These are phyloP conservation scores for Plotosus lineatus DNA, from an alignment of 2,113 vertebrate species.

Conservation along the genomic window DNA sequence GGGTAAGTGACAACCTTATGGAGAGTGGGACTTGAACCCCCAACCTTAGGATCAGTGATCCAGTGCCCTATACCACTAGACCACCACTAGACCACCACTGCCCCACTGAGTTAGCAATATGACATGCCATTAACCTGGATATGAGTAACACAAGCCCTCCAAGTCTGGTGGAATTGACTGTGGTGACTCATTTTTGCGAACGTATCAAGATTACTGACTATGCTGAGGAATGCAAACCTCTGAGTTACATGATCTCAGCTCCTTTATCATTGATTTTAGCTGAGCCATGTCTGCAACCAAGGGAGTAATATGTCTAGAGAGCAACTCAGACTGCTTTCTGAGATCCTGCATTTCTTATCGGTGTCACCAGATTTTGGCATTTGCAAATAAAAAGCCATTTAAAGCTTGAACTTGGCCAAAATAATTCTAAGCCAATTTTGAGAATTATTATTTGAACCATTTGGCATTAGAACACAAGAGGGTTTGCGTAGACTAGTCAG, in stretches of 20 bases:
- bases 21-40: too few species aligned
- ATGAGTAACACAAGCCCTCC: background rate
- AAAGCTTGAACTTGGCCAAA: background rate
- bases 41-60: too few species aligned
- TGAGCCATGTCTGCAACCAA: background rate
- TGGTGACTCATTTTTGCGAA: background rate
- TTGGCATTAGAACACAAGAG: background rate
- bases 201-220: background rate
- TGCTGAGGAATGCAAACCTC: background rate
- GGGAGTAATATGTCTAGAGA: background rate
- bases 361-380: background rate
- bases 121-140: background rate
- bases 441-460: too few species aligned
- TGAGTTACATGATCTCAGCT: constrained; percentile 4
- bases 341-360: background rate
- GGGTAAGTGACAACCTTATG: too few species aligned
- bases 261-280: background rate
- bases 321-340: background rate
- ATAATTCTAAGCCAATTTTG: background rate
- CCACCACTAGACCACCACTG: too few species aligned
- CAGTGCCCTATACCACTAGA: too few species aligned
- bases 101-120: background rate
- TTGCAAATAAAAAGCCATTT: background rate
- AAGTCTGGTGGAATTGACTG: background rate
- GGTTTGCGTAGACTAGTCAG: background rate